Percentiles rank a stretch among this genome's conserved stretches.
Conservation (phyloP, 92 coral and sea anemone genomes). For the Muricea muricata region DNA sequence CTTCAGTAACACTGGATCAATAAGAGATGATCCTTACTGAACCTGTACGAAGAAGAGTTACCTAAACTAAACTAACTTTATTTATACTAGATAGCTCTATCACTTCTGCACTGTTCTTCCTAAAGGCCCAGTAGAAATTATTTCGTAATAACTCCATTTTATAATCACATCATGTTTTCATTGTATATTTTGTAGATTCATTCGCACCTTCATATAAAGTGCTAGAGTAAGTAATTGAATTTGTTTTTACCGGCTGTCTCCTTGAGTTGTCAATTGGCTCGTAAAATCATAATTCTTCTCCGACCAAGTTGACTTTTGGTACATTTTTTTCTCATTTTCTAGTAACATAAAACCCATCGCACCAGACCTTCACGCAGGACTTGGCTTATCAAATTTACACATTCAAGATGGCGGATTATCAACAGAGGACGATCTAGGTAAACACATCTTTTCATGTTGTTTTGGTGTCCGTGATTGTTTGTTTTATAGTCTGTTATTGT, state of each 20-base stretch:
- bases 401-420: constrained; percentile 62
- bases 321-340: not conserved
- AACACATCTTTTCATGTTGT: not conserved
- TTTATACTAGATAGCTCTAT: too few relatives aligned
- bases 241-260: too few relatives aligned
- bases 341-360: constrained; percentile 33
- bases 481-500: too few relatives aligned
- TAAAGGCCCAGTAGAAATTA: not conserved
- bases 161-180: too few relatives aligned
- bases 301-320: too few relatives aligned
- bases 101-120: not conserved
- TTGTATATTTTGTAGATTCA: constrained; percentile 5
- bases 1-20: too few relatives aligned
- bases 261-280: too few relatives aligned
- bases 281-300: too few relatives aligned
- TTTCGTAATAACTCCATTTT: too few relatives aligned
- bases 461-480: not conserved
- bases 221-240: constrained; percentile 21
- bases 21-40: too few relatives aligned
- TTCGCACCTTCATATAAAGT: constrained; percentile 14
- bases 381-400: constrained; percentile 90
- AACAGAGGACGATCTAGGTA: constrained; percentile 94
- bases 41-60: too few relatives aligned
- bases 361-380: constrained; percentile 70
- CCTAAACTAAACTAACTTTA: too few relatives aligned